phyloP scores from a whole-genome alignment of 2,797 vertebrate genomes.

The Xiphophorus birchmanni region DNA sequence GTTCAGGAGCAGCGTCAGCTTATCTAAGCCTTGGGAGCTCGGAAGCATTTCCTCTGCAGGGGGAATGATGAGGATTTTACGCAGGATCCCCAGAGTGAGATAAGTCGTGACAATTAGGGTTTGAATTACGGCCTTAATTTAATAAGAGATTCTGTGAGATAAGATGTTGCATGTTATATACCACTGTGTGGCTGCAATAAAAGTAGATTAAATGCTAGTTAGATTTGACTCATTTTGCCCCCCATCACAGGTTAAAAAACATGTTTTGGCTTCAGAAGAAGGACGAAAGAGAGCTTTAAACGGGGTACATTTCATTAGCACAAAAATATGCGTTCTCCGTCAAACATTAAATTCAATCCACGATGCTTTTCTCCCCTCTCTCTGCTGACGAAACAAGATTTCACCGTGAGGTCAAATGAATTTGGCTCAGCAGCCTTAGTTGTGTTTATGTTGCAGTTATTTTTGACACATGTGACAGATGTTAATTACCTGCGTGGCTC shows the following conservation, averaged over 20 bases:
- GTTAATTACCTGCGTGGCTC: constrained; percentile 76
- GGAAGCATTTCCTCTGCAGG: constrained; percentile 62
- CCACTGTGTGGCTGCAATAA: neutral
- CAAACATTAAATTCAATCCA: constrained; percentile 14
- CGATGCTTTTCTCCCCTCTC: constrained; percentile 16
- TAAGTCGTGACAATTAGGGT: constrained; percentile 35
- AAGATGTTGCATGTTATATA: neutral
- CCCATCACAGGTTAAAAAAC: neutral
- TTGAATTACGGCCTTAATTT: constrained; percentile 48
- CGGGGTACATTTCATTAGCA: neutral
- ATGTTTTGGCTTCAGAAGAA: neutral
- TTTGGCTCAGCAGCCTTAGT: constrained; percentile 42
- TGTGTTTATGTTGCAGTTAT: constrained; percentile 76
- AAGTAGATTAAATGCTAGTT: neutral
- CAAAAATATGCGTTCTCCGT: neutral
- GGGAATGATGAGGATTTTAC: constrained; percentile 76
- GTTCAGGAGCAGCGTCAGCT: constrained; percentile 24
- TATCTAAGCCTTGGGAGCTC: constrained; percentile 46
- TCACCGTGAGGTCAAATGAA: constrained; percentile 55
- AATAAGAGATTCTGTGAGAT: constrained; percentile 26
- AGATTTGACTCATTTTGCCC: neutral
- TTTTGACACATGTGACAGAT: constrained; percentile 72
- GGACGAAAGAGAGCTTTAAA: neutral
- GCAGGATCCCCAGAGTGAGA: constrained; percentile 51
- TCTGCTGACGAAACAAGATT: constrained; percentile 57